Percentiles rank a stretch among this genome's conserved stretches.
These are phyloP conservation scores for Pristionchus fissidentatus DNA, from an alignment of 2,888 invertebrate species.

Conservation along the genomic window DNA sequence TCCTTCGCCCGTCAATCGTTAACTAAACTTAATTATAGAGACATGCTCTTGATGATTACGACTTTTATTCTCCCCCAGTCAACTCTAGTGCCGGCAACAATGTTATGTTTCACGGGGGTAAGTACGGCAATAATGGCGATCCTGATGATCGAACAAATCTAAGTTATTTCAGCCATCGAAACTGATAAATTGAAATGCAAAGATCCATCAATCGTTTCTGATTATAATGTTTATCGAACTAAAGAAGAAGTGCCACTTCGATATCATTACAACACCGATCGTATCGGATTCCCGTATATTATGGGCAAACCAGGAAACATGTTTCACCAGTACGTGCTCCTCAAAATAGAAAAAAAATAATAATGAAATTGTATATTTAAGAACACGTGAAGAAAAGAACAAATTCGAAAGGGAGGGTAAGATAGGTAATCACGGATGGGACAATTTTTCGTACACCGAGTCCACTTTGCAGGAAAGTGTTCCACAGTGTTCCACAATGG, in stretches of 20 bases:
- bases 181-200: not conserved
- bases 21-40: not conserved
- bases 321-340: not conserved
- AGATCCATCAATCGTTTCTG: not conserved
- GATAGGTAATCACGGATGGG: conserved; percentile 36
- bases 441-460: too few species aligned
- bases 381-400: not conserved
- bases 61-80: not conserved
- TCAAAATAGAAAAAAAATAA: not conserved
- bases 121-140: too few species aligned
- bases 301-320: conserved; percentile 17
- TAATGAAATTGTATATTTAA: not conserved
- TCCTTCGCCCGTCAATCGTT: not conserved
- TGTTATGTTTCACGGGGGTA: not conserved
- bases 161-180: not conserved
- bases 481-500: too few species aligned
- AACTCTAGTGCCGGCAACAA: not conserved
- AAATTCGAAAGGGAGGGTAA: not conserved
- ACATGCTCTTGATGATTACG: not conserved
- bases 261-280: conserved; percentile 6
- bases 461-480: too few species aligned
- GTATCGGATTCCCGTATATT: conserved; percentile 34
- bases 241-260: conserved; percentile 10
- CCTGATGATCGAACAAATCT: not conserved
- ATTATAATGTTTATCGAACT: conserved; percentile 25